Evolutionary conservation across 2,797 vertebrate species (phyloP), one percentile per base, ranked within the genome.

Genomic region (Caiman crocodilus): DNA sequence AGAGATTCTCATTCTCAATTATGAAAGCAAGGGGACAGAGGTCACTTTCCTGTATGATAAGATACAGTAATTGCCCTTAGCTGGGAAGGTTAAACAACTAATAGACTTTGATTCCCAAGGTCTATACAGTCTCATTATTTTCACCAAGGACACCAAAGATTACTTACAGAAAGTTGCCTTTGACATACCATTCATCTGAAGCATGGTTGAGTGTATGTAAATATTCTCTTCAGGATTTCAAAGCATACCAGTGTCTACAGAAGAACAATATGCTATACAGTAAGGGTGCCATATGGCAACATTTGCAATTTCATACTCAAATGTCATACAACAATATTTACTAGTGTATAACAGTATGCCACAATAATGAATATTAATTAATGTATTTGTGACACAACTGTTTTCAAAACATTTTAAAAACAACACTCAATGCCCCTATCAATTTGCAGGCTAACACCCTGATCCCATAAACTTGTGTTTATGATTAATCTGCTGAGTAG

Each of bases 111-210:
- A 60, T 87, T 77, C 21, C 93, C 87, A 14, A 65, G 79, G 69
- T 84, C 76, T 74, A 5, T 15, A 86, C 1, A 50, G 1, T 5
- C 76, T 89, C 82, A 17, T 88, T 85, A 76, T 88, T 85, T 87
- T 78, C 85, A 91, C 67, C 83, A 97, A 96, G 94, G 93, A 81
- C 85, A 91, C 4, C 21, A 50, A 92, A 30, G 88, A 78, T 73
- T 35, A 58, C 79, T 91, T 85, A 11, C 50, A 16, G 21, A 8
- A 79, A 73, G 1, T 14, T 80, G 84, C 18, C 79, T 74, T 74
- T 87, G 35, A 84, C n/a, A 60, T 60, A 17, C 11, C 7, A 28
- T 15, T 64, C 85, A 16, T 0, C 0, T 28, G 55, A 89, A 58
- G 17, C 0, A 17, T 0, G 13, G 42, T 50, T 60, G 64, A 25